Evolutionary conservation across 1,140 invertebrate species (phyloP).

Genomic region (Zaprionus ghesquierei): DNA sequence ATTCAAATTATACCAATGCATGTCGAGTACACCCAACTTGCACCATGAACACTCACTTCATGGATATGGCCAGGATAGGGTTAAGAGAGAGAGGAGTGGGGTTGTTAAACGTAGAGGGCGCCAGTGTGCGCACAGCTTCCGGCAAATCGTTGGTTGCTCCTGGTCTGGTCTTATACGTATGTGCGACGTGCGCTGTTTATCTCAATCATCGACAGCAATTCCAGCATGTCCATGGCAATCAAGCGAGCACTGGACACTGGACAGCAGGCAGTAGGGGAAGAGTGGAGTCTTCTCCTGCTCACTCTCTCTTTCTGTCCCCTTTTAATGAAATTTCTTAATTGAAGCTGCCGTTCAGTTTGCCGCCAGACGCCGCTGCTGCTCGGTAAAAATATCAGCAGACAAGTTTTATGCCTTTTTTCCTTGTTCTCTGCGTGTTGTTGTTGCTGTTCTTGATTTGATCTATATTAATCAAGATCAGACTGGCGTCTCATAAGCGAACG

Average conservation of each 20-base stretch:
- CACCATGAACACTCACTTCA: conserved; percentile 37
- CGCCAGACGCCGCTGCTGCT: conserved; percentile 57
- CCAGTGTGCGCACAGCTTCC: conserved; percentile 61
- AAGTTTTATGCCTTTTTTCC: conserved; percentile 48
- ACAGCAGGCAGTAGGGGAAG: background rate
- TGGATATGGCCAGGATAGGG: conserved; percentile 6
- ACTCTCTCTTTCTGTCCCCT: conserved; percentile 23
- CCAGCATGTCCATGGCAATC: conserved; percentile 51
- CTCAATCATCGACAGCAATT: conserved; percentile 71
- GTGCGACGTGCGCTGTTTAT: conserved; percentile 63
- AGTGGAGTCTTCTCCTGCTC: conserved; percentile 2
- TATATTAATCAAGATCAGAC: conserved; percentile 77
- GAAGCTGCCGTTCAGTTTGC: conserved; percentile 61
- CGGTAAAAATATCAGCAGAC: conserved; percentile 55
- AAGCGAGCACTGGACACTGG: conserved; percentile 31
- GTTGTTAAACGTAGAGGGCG: conserved; percentile 29
- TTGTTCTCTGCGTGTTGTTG: conserved; percentile 18
- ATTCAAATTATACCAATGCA: conserved; percentile 48
- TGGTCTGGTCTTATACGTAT: conserved; percentile 10
- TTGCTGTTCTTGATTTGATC: conserved; percentile 65
- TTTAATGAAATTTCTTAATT: conserved; percentile 81
- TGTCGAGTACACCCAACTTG: background rate
- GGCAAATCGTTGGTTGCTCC: conserved; percentile 53
- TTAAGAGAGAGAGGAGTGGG: background rate
- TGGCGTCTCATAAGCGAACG: conserved; percentile 49